Evolutionary conservation across 2,888 invertebrate genomes (phyloP), one percentile per base, ranked within the genome.

Genomic region (Idaea aversata): DNA sequence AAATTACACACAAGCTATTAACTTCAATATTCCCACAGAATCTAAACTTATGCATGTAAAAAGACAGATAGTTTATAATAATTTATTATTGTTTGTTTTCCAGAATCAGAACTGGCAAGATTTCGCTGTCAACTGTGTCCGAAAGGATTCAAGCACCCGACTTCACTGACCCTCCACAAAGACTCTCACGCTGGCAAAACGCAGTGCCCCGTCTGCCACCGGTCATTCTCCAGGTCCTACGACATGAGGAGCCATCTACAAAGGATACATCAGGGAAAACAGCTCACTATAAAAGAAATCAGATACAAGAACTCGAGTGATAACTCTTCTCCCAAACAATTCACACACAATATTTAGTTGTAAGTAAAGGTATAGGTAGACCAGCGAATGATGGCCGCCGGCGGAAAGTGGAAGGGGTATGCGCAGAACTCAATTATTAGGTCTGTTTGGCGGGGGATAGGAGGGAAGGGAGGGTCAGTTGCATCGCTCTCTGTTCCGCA

Each of bases 171-270:
- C 66, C 87, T 94, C 63, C 95, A 95, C 78, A 94, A 94, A 85
- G 94, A 94, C 80, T 93, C 94, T 61, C 95, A 95, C 75, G 94
- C 93, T 63, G 95, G 95, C 35, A 94, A 94, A 82, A 95, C 95
- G 34, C 93, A 94, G 76, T 95, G 95, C 75, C 94, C 94, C 10
- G 94, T 95, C 63, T 95, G 95, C 75, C 93, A 93, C 72, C 88
- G 94, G 71, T 93, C 94, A 68, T 94, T 95, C 80, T 94, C 94
- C 73, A 86, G 95, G 68, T 94, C 94, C 69, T 94, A 94, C 77
- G 94, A 94, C 72, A 94, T 94, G 94, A 87, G 93, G 72, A 93
- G 94, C 74, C 94, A 94, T 72, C 81, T 94, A 58, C 91, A 93
- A 81, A 90, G 94, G 81, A 94, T 94, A 85, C 94, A 94, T 78